Evolutionary conservation across 2,797 vertebrate species (phyloP).

Genomic region (Falco rusticolus): DNA sequence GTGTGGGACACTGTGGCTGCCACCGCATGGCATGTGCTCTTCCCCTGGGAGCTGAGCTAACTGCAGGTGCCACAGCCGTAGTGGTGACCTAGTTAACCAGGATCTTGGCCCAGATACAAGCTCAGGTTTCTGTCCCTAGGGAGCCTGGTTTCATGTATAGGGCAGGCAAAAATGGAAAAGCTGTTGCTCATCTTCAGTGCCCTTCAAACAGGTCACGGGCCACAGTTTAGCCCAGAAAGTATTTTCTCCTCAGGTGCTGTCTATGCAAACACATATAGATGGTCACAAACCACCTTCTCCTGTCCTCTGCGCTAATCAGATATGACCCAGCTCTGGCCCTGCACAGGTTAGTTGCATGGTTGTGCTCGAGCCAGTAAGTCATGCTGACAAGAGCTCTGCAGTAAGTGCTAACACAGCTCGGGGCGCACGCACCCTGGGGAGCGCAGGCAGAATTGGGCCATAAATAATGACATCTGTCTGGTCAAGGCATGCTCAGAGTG

Average conservation of each 20-base stretch:
- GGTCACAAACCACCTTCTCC: neutral
- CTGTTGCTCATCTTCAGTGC: neutral
- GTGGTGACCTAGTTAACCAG: neutral
- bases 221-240: neutral
- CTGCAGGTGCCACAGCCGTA: neutral
- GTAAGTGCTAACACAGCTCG: neutral
- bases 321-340: neutral
- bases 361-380: neutral
- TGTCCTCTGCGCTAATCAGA: neutral
- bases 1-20: accelerated
- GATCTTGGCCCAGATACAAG: neutral
- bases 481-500: neutral
- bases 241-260: neutral
- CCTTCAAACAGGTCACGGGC: neutral
- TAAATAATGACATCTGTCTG: neutral
- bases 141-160: neutral
- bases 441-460: neutral
- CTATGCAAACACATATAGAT: neutral
- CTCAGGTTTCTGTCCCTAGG: neutral
- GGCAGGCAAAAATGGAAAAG: slow-evolving; percentile 13
- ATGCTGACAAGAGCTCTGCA: neutral
- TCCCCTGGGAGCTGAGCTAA: neutral
- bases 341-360: neutral
- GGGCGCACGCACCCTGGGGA: accelerated
- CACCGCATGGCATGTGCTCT: neutral